phyloP scores from a whole-genome alignment of 2,113 vertebrate genomes.

The Hemichromis elongatus region DNA sequence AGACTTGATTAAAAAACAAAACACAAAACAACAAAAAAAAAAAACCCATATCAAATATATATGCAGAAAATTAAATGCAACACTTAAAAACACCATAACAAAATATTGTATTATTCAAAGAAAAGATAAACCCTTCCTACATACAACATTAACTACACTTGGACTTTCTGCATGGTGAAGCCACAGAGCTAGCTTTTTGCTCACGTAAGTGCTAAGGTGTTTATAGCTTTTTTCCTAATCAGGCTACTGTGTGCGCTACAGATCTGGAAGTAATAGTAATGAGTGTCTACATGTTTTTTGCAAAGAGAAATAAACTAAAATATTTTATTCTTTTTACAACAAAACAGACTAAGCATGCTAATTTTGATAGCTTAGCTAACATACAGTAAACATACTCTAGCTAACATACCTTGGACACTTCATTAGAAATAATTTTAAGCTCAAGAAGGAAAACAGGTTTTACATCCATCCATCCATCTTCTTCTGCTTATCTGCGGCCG shows the following conservation, averaged over 20 bases:
- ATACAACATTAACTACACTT: accelerated
- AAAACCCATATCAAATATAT: background rate
- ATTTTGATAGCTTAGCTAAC: background rate
- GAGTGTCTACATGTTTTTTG: background rate
- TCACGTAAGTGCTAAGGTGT: accelerated
- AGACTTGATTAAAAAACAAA: background rate
- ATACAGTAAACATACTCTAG: background rate
- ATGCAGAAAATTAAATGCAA: background rate
- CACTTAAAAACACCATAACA: background rate
- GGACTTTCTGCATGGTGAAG: background rate
- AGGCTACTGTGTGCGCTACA: background rate
- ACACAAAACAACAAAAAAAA: background rate
- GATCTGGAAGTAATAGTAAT: background rate
- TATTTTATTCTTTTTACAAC: background rate
- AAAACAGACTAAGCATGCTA: background rate
- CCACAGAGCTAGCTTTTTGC: background rate
- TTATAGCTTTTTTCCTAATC: background rate
- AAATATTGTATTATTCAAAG: background rate
- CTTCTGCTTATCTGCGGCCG: too few relatives aligned
- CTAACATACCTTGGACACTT: background rate
- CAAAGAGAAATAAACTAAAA: background rate
- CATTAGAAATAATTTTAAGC: background rate
- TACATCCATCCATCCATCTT: too few relatives aligned
- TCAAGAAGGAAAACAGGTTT: background rate
- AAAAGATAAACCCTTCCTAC: background rate